These are phyloP conservation scores for Phortica magna DNA, from an alignment of 2,888 invertebrate species.

Conservation along the genomic window DNA sequence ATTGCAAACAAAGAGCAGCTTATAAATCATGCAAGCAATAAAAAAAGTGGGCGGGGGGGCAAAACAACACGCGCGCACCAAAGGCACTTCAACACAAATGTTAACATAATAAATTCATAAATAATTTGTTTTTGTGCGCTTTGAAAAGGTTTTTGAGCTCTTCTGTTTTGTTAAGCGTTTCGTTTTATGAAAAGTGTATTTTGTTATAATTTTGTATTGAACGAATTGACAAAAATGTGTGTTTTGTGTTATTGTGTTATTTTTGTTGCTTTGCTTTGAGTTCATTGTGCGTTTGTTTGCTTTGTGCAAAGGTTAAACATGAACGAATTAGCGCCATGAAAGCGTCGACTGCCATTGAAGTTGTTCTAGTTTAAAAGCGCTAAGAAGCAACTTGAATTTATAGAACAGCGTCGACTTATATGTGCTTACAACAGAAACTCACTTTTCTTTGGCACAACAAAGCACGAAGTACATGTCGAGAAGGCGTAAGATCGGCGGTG, in stretches of 20 bases:
- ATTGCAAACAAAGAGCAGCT: not conserved
- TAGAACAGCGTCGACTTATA: too few species aligned
- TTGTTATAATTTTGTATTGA: not conserved
- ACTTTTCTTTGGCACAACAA: too few species aligned
- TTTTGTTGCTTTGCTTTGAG: not conserved
- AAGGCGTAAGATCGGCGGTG: too few species aligned
- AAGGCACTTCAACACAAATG: slow-evolving; percentile 14
- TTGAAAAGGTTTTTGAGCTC: slow-evolving; percentile 15
- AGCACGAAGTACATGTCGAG: too few species aligned
- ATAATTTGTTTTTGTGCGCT: slow-evolving; percentile 53
- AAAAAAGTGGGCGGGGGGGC: not conserved
- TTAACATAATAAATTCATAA: slow-evolving; percentile 45
- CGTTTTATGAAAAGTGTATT: slow-evolving; percentile 15
- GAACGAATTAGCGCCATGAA: slow-evolving; percentile 13
- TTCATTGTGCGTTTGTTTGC: not conserved
- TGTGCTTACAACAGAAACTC: too few species aligned
- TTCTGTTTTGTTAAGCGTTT: slow-evolving; percentile 41
- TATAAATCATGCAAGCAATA: slow-evolving; percentile 8
- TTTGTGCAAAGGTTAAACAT: not conserved
- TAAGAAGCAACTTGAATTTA: too few species aligned
- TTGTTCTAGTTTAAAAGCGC: not conserved
- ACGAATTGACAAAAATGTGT: not conserved
- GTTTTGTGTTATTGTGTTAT: too few species aligned
- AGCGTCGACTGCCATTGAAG: not conserved
- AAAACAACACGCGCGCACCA: slow-evolving; percentile 7